A percentile compares a stretch with the other conserved stretches of the same genome.
These are phyloP conservation scores for Hemicentrotus pulcherrimus DNA, from an alignment of 35 echinoderm and acorn worm genomes.

Conservation along the genomic window DNA sequence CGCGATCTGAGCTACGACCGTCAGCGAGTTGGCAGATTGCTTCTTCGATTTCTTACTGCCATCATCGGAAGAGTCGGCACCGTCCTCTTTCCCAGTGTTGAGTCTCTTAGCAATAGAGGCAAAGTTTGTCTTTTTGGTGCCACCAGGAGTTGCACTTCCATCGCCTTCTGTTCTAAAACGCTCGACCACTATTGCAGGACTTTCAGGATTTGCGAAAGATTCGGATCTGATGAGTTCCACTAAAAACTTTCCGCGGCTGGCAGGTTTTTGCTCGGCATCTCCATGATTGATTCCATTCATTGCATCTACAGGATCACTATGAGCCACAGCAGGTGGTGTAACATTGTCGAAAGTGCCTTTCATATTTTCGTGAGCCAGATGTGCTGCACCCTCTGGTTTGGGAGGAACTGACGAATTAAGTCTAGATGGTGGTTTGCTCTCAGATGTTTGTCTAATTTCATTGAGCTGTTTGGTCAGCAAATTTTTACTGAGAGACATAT, in stretches of 20 bases:
- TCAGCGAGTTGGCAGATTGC: background rate
- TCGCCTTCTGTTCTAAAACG: background rate
- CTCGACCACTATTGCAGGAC: background rate
- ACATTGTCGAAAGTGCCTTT: background rate
- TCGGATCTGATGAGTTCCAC: slow-evolving; percentile 18
- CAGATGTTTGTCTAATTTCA: background rate
- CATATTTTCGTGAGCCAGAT: background rate
- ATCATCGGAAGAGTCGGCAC: background rate
- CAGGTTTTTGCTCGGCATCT: background rate
- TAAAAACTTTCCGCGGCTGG: slow-evolving; percentile 41
- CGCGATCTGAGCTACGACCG: slow-evolving; percentile 33
- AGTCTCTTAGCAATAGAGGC: background rate
- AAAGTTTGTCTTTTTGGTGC: background rate
- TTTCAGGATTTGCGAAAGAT: slow-evolving; percentile 3
- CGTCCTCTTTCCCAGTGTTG: background rate
- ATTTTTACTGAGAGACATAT: background rate
- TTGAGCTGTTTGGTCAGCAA: background rate
- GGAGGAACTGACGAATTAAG: background rate
- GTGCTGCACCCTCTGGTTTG: background rate
- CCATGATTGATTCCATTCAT: background rate
- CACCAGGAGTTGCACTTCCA: slow-evolving; percentile 2
- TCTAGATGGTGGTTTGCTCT: background rate
- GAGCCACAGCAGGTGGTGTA: background rate
- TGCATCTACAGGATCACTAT: background rate
- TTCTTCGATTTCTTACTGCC: slow-evolving; percentile 7